Base-by-base conservation (phyloP, 1,140 invertebrate genomes). In the Diorhabda sublineata region DNA sequence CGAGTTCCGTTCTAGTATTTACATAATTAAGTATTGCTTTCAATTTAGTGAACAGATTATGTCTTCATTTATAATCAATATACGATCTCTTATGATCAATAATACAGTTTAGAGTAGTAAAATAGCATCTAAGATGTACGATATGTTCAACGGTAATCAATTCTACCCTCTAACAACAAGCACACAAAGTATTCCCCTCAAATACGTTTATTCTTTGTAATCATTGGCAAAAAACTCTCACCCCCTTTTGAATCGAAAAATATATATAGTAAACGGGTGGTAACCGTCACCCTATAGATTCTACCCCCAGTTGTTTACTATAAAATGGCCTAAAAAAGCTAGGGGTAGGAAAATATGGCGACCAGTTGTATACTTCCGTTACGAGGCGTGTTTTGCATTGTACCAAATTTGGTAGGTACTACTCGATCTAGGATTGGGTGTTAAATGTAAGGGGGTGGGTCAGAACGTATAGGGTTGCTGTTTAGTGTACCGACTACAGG, bases 301-400 rank as follows among this genome's bases (percentile, higher is more conserved):
- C 2, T 52, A 52, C n/a, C 6, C 6, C n/a, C 6, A 52, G 6
- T 52, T n/a, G 42, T 57, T 58, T 4, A 58, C 52, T 42, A n/a
- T 65, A 65, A 65, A 65, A 65, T 65, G 64, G 64, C 47, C 45
- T 41, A 65, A 65, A 65, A 64, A 65, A 65, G 11, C 43, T 44
- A 9, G 52, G 64, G 63, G 63, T 8, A 41, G 47, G 42, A 52
- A 42, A 66, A 59, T 59, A 69, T 66, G 63, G 59, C 64, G 63
- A 62, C 58, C 62, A 41, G 58, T 42, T 45, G 45, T 59, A 66
- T 43, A 47, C 11, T 56, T 45, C 63, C 63, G 63, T 66, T 61
- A 58, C 4, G n/a, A 65, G 68, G 68, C 63, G 68, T 42, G 68
- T 69, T 61, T 69, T 64, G 63, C 68, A 65, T 69, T 61, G 44